A percentile compares a stretch with the other conserved stretches of the same genome.
phyloP scores from a whole-genome alignment of 2,888 invertebrate species.

The Strigamia maritima region DNA sequence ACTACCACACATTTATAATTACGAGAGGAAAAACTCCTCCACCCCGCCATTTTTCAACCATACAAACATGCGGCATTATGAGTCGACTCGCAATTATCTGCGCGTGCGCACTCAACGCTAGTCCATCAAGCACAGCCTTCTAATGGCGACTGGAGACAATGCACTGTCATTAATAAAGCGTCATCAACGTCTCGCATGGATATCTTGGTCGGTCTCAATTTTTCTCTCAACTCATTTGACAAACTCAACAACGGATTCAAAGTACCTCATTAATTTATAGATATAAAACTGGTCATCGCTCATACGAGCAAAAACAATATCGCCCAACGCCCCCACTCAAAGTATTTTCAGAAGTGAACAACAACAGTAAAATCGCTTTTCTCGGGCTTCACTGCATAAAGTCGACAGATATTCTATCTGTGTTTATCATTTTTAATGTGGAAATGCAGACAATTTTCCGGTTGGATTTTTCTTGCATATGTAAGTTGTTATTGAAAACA shows the following conservation, averaged over 20 bases:
- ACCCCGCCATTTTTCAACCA: background rate
- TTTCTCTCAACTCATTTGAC: background rate
- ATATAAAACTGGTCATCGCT: slow-evolving; percentile 10
- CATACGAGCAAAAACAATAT: background rate
- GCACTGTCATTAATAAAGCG: background rate
- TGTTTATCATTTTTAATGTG: too few relatives aligned
- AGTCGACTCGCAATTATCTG: slow-evolving; percentile 2
- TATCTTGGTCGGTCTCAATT: slow-evolving; percentile 14
- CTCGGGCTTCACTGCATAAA: background rate
- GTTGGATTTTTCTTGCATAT: too few relatives aligned
- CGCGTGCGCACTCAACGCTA: background rate
- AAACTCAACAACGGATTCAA: slow-evolving; percentile 23
- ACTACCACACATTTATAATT: slow-evolving; percentile 15
- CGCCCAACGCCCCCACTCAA: too few relatives aligned
- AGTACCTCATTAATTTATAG: slow-evolving; percentile 12
- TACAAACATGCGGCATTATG: slow-evolving; percentile 15
- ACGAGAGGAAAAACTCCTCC: background rate
- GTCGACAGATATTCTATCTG: too few relatives aligned
- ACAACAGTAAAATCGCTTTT: too few relatives aligned
- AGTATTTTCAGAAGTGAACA: too few relatives aligned
- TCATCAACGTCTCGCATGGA: slow-evolving; percentile 2
- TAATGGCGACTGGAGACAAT: slow-evolving; percentile 19
- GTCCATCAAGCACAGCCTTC: slow-evolving; percentile 12
- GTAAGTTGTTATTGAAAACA: too few relatives aligned
- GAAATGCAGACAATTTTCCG: too few relatives aligned